phyloP scores from a whole-genome alignment of 2,797 vertebrate species.

The Cuculus canorus region DNA sequence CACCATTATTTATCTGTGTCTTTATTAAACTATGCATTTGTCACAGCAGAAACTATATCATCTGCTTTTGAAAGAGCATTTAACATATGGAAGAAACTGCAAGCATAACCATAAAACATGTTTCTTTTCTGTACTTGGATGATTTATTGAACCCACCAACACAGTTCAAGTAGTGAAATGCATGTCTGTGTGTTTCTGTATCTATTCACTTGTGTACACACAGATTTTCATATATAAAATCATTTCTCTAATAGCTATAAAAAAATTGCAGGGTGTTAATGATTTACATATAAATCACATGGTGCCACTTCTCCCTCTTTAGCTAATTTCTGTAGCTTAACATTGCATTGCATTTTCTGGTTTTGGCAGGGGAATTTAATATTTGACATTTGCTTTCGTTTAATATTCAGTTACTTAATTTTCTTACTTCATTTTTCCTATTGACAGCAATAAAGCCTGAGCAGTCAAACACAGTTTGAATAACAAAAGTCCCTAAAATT shows the following conservation, averaged over 20 bases:
- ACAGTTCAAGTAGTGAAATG: neutral
- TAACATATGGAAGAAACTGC: neutral
- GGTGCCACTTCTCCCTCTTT: neutral
- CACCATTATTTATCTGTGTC: neutral
- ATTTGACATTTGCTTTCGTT: neutral
- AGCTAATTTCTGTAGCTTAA: neutral
- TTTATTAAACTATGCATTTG: conserved; percentile 25
- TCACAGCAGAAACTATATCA: neutral
- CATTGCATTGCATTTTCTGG: neutral
- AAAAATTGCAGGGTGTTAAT: neutral
- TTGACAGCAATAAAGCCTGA: neutral
- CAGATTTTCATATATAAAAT: neutral
- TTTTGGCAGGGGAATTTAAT: neutral
- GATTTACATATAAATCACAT: neutral
- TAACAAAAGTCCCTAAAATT: neutral
- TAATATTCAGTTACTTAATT: neutral
- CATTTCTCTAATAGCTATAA: neutral
- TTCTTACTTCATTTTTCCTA: neutral
- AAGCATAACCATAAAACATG: neutral
- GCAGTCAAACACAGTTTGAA: neutral
- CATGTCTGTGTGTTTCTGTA: neutral
- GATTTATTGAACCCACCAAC: conserved; percentile 27
- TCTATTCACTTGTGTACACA: neutral
- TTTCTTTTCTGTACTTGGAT: conserved; percentile 8
- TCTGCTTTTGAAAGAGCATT: conserved; percentile 22